Evolutionary conservation across 35 echinoderm and acorn worm species (phyloP).

Genomic region (Ophiothrix spiculata): DNA sequence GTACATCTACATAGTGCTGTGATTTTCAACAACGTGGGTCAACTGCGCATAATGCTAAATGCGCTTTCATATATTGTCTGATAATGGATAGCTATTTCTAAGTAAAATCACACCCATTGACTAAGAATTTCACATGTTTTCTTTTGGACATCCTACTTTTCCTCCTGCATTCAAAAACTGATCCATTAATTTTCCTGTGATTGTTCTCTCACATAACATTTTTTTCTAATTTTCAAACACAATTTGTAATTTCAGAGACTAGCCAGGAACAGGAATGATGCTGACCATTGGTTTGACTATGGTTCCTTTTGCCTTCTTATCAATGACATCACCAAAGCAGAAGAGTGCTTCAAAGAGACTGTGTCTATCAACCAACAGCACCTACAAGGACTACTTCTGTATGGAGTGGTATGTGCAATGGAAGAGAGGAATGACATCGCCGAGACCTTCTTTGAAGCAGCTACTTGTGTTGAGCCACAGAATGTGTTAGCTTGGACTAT

Average conservation of each 20-base stretch:
- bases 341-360: constrained; percentile 99
- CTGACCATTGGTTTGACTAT: constrained; percentile 97
- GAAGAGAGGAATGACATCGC: constrained; percentile 92
- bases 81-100: no score
- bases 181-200: no score
- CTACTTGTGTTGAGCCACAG: constrained; percentile 72
- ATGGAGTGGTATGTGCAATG: constrained; percentile 89
- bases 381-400: constrained; percentile 74
- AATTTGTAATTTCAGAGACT: no score
- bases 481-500: constrained; percentile 89
- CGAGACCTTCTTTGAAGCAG: constrained; percentile 96
- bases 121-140: no score
- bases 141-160: constrained; percentile 85
- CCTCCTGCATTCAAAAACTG: no score
- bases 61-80: no score
- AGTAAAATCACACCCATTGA: no score
- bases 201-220: no score
- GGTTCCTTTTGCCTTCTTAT: constrained; percentile 91
- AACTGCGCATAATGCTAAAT: no score
- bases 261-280: constrained; percentile 94
- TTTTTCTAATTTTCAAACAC: no score
- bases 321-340: constrained; percentile 91
- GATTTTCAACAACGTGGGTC: no score
- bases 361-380: constrained; percentile 89
- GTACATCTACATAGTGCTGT: no score